Evolutionary conservation across 2,888 invertebrate species (phyloP), one percentile per base, ranked within the genome.

Genomic region (Dioctria rufipes): DNA sequence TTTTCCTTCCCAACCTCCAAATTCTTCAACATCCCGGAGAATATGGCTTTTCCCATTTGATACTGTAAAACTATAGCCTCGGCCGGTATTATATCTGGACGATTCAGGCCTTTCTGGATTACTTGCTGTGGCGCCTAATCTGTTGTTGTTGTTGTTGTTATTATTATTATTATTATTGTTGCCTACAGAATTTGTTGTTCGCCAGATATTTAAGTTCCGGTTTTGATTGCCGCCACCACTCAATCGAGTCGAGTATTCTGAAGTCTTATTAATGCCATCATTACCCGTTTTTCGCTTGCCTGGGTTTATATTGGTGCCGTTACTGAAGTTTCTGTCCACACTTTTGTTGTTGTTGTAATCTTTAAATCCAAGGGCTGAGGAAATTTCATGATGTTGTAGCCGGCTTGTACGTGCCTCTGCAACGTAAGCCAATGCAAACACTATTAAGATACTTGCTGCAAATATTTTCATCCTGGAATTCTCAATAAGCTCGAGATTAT

Each of bases 1-100:
- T 25, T 69, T 66, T 60, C 81, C 77, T 37, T 80, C 80, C 80
- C 80, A 80, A 5, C 77, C 49, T 25, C 46, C 77, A 63, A 77
- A 77, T 42, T 77, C 77, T 37, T 77, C 77, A 46, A 63, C 63
- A 25, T 77, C 63, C 42, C 60, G 42, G 4, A 61, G 63, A 49
- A 63, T 49, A 43, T 61, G 63, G 37, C 58, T 46, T 63, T 39
- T 66, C 40, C 78, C 66, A 78, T n/a, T 63, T 6, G 77, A 37
- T 13, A 46, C 46, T 2, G 77, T n/a, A 40, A 25, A 37, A 4
- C 49, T 42, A 37, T 61, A 63, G 46, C 40, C 58, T 58, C 63
- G 77, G 9, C 49, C 63, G 49, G 49, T 77, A 58, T 77, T 11
- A 40, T 63, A 77, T 39, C 77, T 63, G 63, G 63, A 49, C 43